Evolutionary conservation across 2,888 invertebrate species (phyloP).

Genomic region (Mythimna impura): DNA sequence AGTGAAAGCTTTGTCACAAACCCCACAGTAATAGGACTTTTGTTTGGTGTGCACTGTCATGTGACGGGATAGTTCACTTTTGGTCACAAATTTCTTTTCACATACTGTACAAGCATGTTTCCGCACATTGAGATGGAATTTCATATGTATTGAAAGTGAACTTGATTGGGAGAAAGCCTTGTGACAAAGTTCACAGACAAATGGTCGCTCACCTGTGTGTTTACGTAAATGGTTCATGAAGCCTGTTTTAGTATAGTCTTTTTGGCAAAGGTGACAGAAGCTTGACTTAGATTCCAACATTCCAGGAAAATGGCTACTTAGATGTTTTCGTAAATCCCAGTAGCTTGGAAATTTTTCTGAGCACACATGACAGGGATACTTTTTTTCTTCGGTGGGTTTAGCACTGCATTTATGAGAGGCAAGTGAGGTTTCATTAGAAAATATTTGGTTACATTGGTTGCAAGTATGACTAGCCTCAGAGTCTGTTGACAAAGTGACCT

Average conservation of each 20-base stretch:
- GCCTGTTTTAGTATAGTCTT: slow-evolving; percentile 89
- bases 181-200: slow-evolving; percentile 89
- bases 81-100: slow-evolving; percentile 90
- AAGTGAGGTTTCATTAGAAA: slow-evolving; percentile 85
- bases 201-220: slow-evolving; percentile 88
- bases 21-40: slow-evolving; percentile 89
- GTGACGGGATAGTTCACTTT: slow-evolving; percentile 89
- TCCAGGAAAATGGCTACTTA: slow-evolving; percentile 88
- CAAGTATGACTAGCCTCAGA: slow-evolving; percentile 89
- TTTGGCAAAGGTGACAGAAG: slow-evolving; percentile 89
- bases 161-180: slow-evolving; percentile 90
- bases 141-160: slow-evolving; percentile 89
- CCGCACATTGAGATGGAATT: slow-evolving; percentile 88
- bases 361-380: slow-evolving; percentile 89
- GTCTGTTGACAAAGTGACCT: slow-evolving; percentile 88
- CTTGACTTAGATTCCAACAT: slow-evolving; percentile 89
- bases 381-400: slow-evolving; percentile 87
- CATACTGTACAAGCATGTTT: slow-evolving; percentile 89
- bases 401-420: slow-evolving; percentile 85
- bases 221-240: slow-evolving; percentile 90
- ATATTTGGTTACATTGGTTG: slow-evolving; percentile 88
- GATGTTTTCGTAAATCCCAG: slow-evolving; percentile 88
- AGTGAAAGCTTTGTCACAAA: slow-evolving; percentile 89
- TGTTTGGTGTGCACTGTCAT: slow-evolving; percentile 90
- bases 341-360: slow-evolving; percentile 88